Base-by-base conservation (phyloP, 2,888 invertebrate species). In the Drosophila phalerata region DNA sequence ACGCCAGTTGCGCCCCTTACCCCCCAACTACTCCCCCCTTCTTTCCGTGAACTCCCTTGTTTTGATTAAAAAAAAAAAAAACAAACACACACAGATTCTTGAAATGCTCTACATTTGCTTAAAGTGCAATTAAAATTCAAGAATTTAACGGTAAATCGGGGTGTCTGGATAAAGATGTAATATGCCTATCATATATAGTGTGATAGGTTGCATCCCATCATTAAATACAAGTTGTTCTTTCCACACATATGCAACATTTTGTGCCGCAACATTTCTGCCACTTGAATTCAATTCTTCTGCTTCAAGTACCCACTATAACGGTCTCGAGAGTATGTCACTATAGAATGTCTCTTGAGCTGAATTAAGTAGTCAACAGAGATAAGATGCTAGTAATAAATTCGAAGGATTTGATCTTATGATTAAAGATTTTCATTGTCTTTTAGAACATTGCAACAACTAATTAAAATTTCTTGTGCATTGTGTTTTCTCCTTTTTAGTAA, bases 81-180 rank as follows among this genome's bases (percentile, higher is more conserved):
- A n/a, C n/a, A n/a, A n/a, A 19, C 42, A 56, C 53, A 62, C 43
- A 49, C 37, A 58, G 72, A 52, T 68, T 45, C 62, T 62, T 40
- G 57, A 73, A 77, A 81, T 86, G 84, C 79, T 86, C 84, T 60
- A 86, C 77, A 85, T 85, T 79, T 81, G 79, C 68, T 71, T 69
- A 67, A 75, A 72, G 68, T 65, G 79, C 79, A 81, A 85, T 83
- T 81, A 77, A 83, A 79, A 64, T 83, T 73, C 73, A 57, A 69
- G 69, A 72, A 55, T 63, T 67, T 78, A 82, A 82, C 85, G 69
- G 83, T 61, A 67, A 74, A 9, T 28, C 28, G 28, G 28, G 28
- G 6, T 6, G 37, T 5, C 51, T 17, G n/a, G 17, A 48, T 66
- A 55, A 57, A 61, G 66, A 57, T 64, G 57, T 73, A 77, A 67